phyloP scores from a whole-genome alignment of 2,113 vertebrate species.

The Eptesicus fuscus region DNA sequence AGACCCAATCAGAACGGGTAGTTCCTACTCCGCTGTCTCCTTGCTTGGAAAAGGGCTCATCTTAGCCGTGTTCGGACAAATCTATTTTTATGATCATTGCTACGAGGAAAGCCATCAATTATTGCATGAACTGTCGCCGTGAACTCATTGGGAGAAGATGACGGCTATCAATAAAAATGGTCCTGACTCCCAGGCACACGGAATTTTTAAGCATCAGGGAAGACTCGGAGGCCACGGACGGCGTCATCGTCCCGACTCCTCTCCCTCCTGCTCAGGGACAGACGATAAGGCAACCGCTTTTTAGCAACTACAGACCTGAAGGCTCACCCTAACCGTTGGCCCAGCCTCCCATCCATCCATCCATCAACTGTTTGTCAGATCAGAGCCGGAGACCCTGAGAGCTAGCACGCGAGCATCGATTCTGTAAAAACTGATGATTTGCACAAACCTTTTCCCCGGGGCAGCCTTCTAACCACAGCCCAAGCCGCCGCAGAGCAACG shows the following conservation, averaged over 20 bases:
- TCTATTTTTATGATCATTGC: conserved; percentile 45
- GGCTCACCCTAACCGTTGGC: not conserved
- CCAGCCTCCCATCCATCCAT: not conserved
- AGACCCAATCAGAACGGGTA: not conserved
- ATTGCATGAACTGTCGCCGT: not conserved
- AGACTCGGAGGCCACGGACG: not conserved
- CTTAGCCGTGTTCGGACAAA: not conserved
- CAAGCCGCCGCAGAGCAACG: not conserved
- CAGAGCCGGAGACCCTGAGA: not conserved
- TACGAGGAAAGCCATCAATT: conserved; percentile 42
- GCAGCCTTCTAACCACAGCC: not conserved
- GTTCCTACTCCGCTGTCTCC: not conserved
- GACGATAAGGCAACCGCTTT: not conserved
- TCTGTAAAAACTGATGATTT: not conserved
- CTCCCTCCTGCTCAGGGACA: not conserved
- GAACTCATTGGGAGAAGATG: conserved; percentile 27
- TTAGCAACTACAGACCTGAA: not conserved
- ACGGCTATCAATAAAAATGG: conserved; percentile 35
- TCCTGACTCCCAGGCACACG: not conserved
- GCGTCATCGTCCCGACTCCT: not conserved
- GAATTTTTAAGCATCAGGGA: not conserved
- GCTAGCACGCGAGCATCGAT: not conserved
- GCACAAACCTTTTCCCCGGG: not conserved
- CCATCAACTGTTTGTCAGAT: not conserved
- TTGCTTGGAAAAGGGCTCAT: conserved; percentile 34